Base-by-base conservation (phyloP, 2,888 invertebrate species). In the Epinotia brunnichana region DNA sequence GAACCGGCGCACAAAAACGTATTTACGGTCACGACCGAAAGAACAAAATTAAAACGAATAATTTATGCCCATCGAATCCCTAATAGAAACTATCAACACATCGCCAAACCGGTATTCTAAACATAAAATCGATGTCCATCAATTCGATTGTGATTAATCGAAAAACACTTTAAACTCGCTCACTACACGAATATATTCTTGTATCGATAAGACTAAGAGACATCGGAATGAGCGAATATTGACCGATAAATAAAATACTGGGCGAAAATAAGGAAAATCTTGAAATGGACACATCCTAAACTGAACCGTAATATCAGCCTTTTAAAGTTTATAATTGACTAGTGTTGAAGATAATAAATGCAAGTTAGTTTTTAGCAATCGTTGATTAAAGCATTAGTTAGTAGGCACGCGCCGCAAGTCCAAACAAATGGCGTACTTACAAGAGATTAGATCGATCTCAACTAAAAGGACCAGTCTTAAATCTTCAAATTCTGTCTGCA, bases 11-110 rank as follows among this genome's bases (percentile, higher is more conserved):
- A 80, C 84, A 87, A 85, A 59, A 90, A 86, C 82, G 82, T 85
- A 76, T 80, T 84, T 83, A 85, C 83, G 81, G 79, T 81, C 48
- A n/a, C 78, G 83, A 82, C 81, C 77, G 81, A 84, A 82, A 80
- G 87, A 83, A 80, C 81, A 83, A 87, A 91, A 91, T 90, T 90
- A 89, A 88, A 88, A 85, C 85, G 89, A 90, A 73, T 69, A 69
- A 92, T 92, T 91, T 92, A 92, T 91, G 90, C 85, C 91, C 91
- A 92, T 91, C 90, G 91, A 91, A 91, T 90, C 87, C 88, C 87
- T 91, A 91, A 90, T 90, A 91, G 90, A 89, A 89, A 89, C 88
- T 89, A 91, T 91, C 90, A 88, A 89, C 86, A 86, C 87, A 81
- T 79, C 78, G 80, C 81, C 80, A 76, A 73, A 81, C 77, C 79